Evolutionary conservation across 2,113 vertebrate species (phyloP).

Genomic region (Empidonax traillii): DNA sequence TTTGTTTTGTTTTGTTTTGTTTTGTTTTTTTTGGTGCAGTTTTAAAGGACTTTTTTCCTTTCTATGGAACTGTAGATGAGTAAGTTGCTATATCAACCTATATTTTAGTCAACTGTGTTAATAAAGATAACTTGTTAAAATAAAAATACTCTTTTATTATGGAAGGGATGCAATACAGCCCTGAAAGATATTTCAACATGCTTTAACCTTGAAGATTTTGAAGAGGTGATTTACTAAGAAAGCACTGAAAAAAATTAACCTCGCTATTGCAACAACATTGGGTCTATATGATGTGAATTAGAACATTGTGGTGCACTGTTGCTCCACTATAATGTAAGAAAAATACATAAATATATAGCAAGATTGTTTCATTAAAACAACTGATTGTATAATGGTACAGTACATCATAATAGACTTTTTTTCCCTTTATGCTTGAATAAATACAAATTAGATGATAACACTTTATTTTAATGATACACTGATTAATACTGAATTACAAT

Average conservation of each 20-base stretch:
- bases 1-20: not conserved
- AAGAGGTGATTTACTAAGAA: not conserved
- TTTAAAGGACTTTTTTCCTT: not conserved
- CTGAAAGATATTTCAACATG: not conserved
- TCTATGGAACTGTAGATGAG: not conserved
- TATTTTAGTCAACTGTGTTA: not conserved
- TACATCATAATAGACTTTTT: not conserved
- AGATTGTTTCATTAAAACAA: not conserved
- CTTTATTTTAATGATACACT: constrained; percentile 53
- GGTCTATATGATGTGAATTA: not conserved
- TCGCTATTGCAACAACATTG: not conserved
- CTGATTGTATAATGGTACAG: not conserved
- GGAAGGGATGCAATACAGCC: not conserved
- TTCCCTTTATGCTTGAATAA: constrained; percentile 53
- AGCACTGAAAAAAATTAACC: not conserved
- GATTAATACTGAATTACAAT: constrained; percentile 60
- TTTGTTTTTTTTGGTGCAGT: not conserved
- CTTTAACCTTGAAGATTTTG: not conserved
- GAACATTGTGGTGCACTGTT: not conserved
- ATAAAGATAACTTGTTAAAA: not conserved
- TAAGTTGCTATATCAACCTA: not conserved
- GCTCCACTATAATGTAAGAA: not conserved
- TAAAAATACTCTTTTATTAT: not conserved
- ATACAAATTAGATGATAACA: constrained; percentile 48
- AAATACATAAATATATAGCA: not conserved